These are phyloP conservation scores for Melieria crassipennis DNA, from an alignment of 2,888 invertebrate genomes.

Conservation along the genomic window DNA sequence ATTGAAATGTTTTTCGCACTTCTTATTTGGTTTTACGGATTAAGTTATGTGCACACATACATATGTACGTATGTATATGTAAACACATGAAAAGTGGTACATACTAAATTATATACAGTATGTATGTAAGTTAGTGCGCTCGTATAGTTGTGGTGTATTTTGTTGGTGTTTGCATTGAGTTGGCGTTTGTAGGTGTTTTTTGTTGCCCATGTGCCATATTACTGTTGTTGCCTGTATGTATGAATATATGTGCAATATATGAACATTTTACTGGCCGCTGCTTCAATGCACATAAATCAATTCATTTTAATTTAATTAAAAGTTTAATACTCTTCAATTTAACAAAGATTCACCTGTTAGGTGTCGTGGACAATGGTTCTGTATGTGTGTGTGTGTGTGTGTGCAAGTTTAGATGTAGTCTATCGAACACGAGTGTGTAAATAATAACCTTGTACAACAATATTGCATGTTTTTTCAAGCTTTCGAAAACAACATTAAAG, in stretches of 20 bases:
- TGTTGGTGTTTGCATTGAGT: background rate
- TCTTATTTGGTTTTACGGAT: slow-evolving; percentile 32
- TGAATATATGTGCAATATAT: no score
- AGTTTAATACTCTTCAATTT: slow-evolving; percentile 31
- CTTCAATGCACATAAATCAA: slow-evolving; percentile 20
- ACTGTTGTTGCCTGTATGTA: no score
- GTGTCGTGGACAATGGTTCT: no score
- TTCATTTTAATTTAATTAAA: slow-evolving; percentile 34
- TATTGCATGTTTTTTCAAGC: no score
- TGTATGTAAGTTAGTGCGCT: no score
- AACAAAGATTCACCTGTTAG: slow-evolving; percentile 7
- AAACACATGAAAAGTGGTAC: background rate
- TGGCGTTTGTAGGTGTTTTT: background rate
- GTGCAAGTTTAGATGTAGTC: no score
- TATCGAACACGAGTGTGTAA: no score
- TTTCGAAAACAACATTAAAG: no score
- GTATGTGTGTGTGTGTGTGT: no score
- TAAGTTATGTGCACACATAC: slow-evolving; percentile 23
- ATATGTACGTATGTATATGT: slow-evolving; percentile 1
- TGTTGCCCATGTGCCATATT: background rate
- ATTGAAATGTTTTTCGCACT: slow-evolving; percentile 27
- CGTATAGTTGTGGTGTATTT: background rate
- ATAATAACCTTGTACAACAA: no score
- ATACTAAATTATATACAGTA: slow-evolving; percentile 7
- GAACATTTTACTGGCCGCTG: no score